These are phyloP conservation scores for Nephrotoma flavescens DNA, from an alignment of 2,888 invertebrate genomes.

Conservation along the genomic window DNA sequence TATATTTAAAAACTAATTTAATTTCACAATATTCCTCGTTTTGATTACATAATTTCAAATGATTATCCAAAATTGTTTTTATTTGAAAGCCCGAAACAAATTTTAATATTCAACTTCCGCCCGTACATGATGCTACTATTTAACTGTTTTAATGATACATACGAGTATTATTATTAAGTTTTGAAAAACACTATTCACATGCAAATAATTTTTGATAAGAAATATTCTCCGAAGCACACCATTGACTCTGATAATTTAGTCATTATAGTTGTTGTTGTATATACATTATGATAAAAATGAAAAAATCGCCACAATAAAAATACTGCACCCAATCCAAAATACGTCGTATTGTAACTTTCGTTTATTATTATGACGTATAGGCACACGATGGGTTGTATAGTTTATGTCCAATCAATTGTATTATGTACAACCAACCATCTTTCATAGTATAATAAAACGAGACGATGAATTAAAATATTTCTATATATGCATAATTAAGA, in stretches of 20 bases:
- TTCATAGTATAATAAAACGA: background rate
- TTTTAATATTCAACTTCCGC: too few species aligned
- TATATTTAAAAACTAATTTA: too few species aligned
- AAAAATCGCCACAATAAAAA: background rate
- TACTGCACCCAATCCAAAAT: background rate
- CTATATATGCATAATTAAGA: background rate
- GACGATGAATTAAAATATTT: background rate
- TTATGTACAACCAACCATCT: background rate
- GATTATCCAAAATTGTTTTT: too few species aligned
- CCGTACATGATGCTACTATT: too few species aligned
- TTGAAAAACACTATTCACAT: background rate
- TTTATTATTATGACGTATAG: background rate
- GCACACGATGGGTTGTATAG: background rate
- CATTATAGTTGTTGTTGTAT: background rate
- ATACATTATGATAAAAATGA: background rate
- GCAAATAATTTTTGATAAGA: background rate
- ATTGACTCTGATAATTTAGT: background rate
- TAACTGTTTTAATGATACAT: too few species aligned
- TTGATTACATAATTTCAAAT: too few species aligned
- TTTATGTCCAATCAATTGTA: background rate
- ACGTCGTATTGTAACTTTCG: background rate
- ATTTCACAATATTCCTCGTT: too few species aligned
- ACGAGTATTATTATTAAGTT: background rate
- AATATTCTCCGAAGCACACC: background rate
- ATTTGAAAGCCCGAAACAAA: too few species aligned